Conservation (phyloP, 1,140 invertebrate genomes). For the Macrotrachela quadricornifera region DNA sequence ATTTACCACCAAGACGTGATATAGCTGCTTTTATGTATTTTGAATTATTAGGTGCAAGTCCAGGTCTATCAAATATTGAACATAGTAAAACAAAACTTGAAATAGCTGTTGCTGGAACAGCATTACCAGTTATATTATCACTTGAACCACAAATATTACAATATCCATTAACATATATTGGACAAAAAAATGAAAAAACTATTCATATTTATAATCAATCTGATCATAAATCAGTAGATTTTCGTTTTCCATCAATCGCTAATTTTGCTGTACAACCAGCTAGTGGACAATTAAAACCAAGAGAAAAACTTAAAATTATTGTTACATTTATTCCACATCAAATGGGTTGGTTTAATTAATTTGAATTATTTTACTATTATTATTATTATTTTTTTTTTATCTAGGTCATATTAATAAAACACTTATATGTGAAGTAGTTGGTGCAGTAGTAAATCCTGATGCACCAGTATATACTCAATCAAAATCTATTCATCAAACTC, state of each 20-base stretch:
- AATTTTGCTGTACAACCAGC: conserved; percentile 23
- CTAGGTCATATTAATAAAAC: conserved; percentile 4
- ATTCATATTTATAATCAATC: conserved; percentile 24
- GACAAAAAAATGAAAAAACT: conserved; percentile 20
- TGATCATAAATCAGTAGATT: conserved; percentile 17
- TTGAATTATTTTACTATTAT: not conserved
- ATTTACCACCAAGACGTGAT: conserved; percentile 23
- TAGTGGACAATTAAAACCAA: conserved; percentile 21
- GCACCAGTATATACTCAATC: not conserved
- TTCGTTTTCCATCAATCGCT: conserved; percentile 23
- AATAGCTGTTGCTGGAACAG: conserved; percentile 26
- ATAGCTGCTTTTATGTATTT: conserved; percentile 27
- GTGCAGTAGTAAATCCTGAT: not conserved
- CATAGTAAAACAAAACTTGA: conserved; percentile 13
- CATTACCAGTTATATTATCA: conserved; percentile 22
- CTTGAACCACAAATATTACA: conserved; percentile 21
- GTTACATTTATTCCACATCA: conserved; percentile 28
- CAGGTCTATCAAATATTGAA: conserved; percentile 5
- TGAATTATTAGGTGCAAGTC: conserved; percentile 22
- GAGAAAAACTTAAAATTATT: conserved; percentile 20
- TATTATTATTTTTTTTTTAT: not conserved
- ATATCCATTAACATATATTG: conserved; percentile 24
- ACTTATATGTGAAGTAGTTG: conserved; percentile 4
- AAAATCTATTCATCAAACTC: conserved; percentile 1
- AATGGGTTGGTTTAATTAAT: conserved; percentile 14